Evolutionary conservation across 2,797 vertebrate species (phyloP), one percentile per base, ranked within the genome.

Genomic region (Meriones psammophilus): DNA sequence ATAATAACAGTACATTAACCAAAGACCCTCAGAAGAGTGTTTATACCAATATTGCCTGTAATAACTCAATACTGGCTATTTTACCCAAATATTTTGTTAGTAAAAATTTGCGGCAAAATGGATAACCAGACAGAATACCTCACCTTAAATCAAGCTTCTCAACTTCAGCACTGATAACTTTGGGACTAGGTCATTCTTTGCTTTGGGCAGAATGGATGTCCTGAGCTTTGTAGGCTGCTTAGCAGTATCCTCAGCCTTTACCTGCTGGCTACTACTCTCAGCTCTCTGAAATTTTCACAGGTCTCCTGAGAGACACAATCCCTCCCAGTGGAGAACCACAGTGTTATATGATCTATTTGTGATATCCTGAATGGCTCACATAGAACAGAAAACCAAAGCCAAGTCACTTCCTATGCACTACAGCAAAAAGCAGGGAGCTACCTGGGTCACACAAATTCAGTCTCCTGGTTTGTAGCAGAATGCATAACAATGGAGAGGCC

Each of bases 161-260:
- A 8, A 4, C 36, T 24, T 1, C 1, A 3, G 26, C n/a, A 15
- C 18, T 18, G 4, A 6, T 17, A 74, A 36, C 20, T 4, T 50
- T 5, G 54, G 33, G 3, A 26, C 24, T 13, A 18, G 39, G 20
- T 5, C 1, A 14, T 14, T 17, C 69, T 56, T 0, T 36, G 74
- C 8, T 5, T 0, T 0, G 12, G 30, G 33, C 17, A 77, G 1
- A 80, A 24, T 36, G 17, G 3, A 28, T 20, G 2, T 28, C 10
- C 20, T 30, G 54, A 36, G 30, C 26, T 46, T 36, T 3, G 2
- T 0, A 79, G 14, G 28, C 10, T 2, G 1, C 7, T 15, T 1
- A 36, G 33, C 28, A 18, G 30, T 9, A 54, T 22, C 58, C 39
- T 64, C 5, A 81, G 15, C 10, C 39, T 62, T 56, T 20, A 14